A percentile compares a stretch with the other conserved stretches of the same genome.
Evolutionary conservation across 2,797 vertebrate genomes (phyloP).

Genomic region (Nasua narica): DNA sequence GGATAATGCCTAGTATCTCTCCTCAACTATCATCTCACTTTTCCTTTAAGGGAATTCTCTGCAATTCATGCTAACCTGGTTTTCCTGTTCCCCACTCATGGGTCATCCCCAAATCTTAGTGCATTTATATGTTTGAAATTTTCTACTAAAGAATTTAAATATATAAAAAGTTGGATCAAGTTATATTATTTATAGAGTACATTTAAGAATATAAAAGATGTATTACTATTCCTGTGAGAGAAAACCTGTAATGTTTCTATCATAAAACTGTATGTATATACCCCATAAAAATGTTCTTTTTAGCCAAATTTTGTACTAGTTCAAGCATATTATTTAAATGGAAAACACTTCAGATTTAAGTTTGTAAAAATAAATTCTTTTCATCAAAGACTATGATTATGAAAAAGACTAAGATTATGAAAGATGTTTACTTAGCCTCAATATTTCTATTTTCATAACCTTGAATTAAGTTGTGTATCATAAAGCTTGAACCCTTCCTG

Average conservation of each 20-base stretch:
- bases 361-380: constrained; percentile 41
- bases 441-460: constrained; percentile 78
- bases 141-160: constrained; percentile 5
- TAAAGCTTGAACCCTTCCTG: constrained; percentile 65
- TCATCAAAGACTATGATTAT: not conserved
- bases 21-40: not conserved
- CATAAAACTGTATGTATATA: not conserved
- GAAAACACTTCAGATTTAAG: not conserved
- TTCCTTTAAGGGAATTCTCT: not conserved
- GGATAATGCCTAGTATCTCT: not conserved
- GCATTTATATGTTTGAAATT: not conserved
- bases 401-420: not conserved
- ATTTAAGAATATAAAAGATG: not conserved
- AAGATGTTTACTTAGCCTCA: constrained; percentile 71
- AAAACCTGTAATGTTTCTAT: not conserved
- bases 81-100: not conserved
- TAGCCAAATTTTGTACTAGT: not conserved
- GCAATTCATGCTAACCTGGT: not conserved
- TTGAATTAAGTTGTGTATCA: constrained; percentile 80
- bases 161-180: not conserved
- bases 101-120: not conserved
- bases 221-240: not conserved
- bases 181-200: not conserved
- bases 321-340: not conserved
- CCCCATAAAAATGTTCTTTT: constrained; percentile 1